These are phyloP conservation scores for Vidua chalybeata DNA, from an alignment of 2,113 vertebrate genomes.

Conservation along the genomic window DNA sequence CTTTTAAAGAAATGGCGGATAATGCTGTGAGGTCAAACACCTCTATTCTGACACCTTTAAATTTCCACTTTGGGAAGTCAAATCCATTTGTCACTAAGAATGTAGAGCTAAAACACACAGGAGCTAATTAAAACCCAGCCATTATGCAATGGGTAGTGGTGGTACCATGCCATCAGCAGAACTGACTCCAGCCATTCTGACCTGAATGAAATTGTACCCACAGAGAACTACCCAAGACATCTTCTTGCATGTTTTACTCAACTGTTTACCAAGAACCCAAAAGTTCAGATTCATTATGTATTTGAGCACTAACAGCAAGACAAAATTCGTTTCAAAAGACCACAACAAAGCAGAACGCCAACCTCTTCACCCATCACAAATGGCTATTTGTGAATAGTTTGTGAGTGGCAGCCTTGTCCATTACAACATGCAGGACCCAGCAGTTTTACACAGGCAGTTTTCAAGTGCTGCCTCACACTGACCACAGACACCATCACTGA, in stretches of 20 bases:
- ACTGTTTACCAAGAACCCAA: background rate
- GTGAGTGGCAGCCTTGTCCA: background rate
- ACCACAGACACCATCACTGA: background rate
- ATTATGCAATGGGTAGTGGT: background rate
- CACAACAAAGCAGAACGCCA: background rate
- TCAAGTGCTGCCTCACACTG: background rate
- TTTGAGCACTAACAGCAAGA: background rate
- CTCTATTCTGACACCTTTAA: background rate
- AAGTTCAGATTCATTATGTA: background rate
- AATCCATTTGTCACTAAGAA: background rate
- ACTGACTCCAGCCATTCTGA: background rate
- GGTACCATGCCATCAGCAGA: background rate
- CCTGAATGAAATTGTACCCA: background rate
- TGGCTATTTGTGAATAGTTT: accelerated
- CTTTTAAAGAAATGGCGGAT: background rate
- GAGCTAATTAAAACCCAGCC: background rate
- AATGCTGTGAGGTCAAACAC: background rate
- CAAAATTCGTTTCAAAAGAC: background rate
- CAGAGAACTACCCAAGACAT: background rate
- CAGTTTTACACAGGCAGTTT: background rate
- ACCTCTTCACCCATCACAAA: background rate
- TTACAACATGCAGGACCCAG: accelerated
- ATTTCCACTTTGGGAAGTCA: background rate
- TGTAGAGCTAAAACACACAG: background rate
- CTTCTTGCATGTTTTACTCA: background rate